Percentiles rank a stretch among this genome's conserved stretches.
Conservation (phyloP, 1,140 invertebrate genomes). For the Atta texana region DNA sequence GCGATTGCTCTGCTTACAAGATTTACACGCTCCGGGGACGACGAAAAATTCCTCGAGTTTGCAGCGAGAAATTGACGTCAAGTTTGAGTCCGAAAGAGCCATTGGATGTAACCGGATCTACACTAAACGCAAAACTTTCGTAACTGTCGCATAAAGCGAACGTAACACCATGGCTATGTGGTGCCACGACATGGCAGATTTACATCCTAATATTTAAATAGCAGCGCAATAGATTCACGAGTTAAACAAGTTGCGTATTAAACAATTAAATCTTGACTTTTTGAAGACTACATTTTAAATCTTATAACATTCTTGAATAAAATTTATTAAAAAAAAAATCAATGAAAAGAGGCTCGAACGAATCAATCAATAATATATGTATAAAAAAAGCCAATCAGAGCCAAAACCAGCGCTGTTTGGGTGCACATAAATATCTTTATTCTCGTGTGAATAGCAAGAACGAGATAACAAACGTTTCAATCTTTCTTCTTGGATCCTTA, state of each 20-base stretch:
- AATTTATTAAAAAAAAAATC: too few relatives aligned
- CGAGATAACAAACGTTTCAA: too few relatives aligned
- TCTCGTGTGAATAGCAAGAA: too few relatives aligned
- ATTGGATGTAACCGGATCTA: slow-evolving; percentile 56
- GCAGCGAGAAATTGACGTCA: slow-evolving; percentile 44
- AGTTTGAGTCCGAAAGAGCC: slow-evolving; percentile 48
- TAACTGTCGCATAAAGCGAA: slow-evolving; percentile 62
- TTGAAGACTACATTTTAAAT: too few relatives aligned
- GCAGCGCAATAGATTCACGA: background rate
- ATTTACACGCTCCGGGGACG: slow-evolving; percentile 46
- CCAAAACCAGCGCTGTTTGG: too few relatives aligned
- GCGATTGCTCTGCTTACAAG: slow-evolving; percentile 37
- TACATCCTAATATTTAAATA: slow-evolving; percentile 25
- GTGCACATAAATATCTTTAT: too few relatives aligned
- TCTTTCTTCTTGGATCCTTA: too few relatives aligned
- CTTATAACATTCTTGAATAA: too few relatives aligned
- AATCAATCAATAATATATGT: too few relatives aligned
- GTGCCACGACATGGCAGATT: background rate
- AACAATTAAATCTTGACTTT: background rate
- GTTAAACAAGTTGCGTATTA: slow-evolving; percentile 13
- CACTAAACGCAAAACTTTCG: slow-evolving; percentile 59
- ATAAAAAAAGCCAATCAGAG: too few relatives aligned
- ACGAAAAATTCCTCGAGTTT: slow-evolving; percentile 61
- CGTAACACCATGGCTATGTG: slow-evolving; percentile 32
- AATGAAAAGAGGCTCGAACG: too few relatives aligned